Evolutionary conservation across 1,140 invertebrate species (phyloP).

Genomic region (Diabrotica undecimpunctata): DNA sequence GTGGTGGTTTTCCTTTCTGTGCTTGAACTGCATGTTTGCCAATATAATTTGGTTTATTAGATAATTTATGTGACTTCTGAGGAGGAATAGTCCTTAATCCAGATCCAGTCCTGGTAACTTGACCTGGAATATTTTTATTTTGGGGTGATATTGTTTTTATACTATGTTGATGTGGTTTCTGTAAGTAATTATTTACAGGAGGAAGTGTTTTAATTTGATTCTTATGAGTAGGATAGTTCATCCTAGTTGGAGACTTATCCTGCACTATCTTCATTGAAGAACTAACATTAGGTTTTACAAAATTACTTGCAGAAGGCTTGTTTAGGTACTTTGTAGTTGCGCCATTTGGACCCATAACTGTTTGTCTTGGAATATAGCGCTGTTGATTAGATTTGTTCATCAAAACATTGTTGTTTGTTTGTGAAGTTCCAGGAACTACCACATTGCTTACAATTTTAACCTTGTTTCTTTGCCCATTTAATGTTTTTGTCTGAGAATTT

Average conservation of each 20-base stretch:
- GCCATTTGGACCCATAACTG: conserved; percentile 29
- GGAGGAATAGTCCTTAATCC: conserved; percentile 44
- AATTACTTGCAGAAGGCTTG: conserved; percentile 28
- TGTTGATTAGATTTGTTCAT: conserved; percentile 34
- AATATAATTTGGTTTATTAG: conserved; percentile 44
- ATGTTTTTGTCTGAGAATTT: conserved; percentile 30
- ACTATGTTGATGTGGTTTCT: conserved; percentile 28
- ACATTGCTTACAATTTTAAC: conserved; percentile 46
- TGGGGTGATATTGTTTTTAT: conserved; percentile 42
- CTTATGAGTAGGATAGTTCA: conserved; percentile 37
- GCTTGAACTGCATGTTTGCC: conserved; percentile 47
- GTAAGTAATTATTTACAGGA: conserved; percentile 29
- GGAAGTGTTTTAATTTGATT: conserved; percentile 39
- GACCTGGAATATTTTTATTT: conserved; percentile 31
- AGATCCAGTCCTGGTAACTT: conserved; percentile 38
- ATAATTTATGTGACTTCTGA: conserved; percentile 36
- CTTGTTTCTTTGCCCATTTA: conserved; percentile 44
- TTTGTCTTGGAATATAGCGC: conserved; percentile 26
- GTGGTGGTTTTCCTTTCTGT: conserved; percentile 36
- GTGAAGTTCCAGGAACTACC: conserved; percentile 34
- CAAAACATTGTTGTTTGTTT: conserved; percentile 35
- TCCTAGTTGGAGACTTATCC: conserved; percentile 22
- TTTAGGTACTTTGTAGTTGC: conserved; percentile 30
- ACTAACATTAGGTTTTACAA: conserved; percentile 22
- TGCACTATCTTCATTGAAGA: conserved; percentile 16